phyloP scores from a whole-genome alignment of 2,797 vertebrate genomes.

The Spinibarbus caldwelli region DNA sequence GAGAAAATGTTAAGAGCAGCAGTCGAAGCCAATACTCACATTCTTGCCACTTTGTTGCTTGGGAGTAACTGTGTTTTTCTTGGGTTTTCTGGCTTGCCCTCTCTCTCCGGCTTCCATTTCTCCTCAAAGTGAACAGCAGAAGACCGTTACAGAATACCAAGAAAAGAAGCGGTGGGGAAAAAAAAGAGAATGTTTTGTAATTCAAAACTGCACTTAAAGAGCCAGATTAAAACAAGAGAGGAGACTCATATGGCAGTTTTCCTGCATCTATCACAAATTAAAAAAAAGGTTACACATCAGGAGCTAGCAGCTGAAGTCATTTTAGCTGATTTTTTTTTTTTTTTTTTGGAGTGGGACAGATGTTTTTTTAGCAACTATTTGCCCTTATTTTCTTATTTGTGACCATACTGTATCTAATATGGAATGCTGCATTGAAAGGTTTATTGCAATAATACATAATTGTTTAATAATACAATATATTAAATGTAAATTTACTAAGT shows the following conservation, averaged over 20 bases:
- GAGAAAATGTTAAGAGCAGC: constrained; percentile 40
- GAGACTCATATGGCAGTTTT: too few species aligned
- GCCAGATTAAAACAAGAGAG: constrained; percentile 11
- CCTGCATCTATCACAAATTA: background rate
- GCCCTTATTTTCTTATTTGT: background rate
- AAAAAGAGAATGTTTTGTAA: constrained; percentile 28
- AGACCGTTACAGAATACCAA: constrained; percentile 22
- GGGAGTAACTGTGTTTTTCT: constrained; percentile 47
- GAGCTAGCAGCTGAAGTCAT: background rate
- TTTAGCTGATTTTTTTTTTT: background rate
- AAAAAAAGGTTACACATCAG: constrained; percentile 1
- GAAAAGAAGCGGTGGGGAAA: background rate
- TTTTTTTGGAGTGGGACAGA: background rate
- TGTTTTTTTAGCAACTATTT: background rate
- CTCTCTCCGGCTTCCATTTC: constrained; percentile 31
- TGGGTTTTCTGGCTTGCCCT: constrained; percentile 39
- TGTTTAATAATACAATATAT: too few species aligned
- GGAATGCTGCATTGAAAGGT: background rate
- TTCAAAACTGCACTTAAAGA: constrained; percentile 4
- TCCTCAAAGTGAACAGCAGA: constrained; percentile 40
- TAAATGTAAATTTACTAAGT: too few species aligned
- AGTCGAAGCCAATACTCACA: constrained; percentile 21
- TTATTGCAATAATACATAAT: background rate
- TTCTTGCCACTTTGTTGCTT: constrained; percentile 54
- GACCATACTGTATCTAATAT: background rate